Base-by-base conservation (phyloP, 2,113 vertebrate species). In the Plecotus auritus region DNA sequence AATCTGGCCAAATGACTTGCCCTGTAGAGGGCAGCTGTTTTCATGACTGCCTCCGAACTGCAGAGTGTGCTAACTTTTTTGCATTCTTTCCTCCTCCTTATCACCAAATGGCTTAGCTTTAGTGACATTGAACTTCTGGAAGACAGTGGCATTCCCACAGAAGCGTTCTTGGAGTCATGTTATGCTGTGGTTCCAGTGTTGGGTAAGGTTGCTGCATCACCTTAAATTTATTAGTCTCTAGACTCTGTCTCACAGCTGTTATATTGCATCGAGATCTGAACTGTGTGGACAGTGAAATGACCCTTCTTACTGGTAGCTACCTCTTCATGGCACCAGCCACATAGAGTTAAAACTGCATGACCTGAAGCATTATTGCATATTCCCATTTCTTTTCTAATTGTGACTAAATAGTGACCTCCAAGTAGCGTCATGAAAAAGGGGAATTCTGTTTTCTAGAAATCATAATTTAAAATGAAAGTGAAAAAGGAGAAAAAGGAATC, bases 151-250 rank as follows among this genome's bases (percentile, higher is more conserved):
- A 99, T 99, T 98, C 99, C 99, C 86, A 99, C 99, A 93, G 99
- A 99, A 98, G 98, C 99, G 81, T 99, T 99, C 98, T 98, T 99
- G 98, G 99, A 99, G 59, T 99, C 99, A 1, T 99, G 99, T 98
- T 99, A 99, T 95, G 99, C 99, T 97, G 99, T 99, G 98, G 99
- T 99, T 94, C 99, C 99, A 12, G 99, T 99, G 97, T 98, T 99
- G 98, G 99, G 99, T 99, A 99, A 98, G 99, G 97, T 70, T 64
- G 80, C 91, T 78, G 13, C 7, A 35, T 14, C 47, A 72, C n/a
- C 67, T 92, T 88, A 23, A 18, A 28, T 49, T 74, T 13, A 13
- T 81, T 56, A 18, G 26, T 82, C 72, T 80, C 51, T 88, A 32
- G 59, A 90, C 32, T 73, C 74, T 42, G 17, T 84, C 18, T 76